A percentile compares a stretch with the other conserved stretches of the same genome.
These are phyloP conservation scores for Cheilosia urbana DNA, from an alignment of 2,888 invertebrate species.

Conservation along the genomic window DNA sequence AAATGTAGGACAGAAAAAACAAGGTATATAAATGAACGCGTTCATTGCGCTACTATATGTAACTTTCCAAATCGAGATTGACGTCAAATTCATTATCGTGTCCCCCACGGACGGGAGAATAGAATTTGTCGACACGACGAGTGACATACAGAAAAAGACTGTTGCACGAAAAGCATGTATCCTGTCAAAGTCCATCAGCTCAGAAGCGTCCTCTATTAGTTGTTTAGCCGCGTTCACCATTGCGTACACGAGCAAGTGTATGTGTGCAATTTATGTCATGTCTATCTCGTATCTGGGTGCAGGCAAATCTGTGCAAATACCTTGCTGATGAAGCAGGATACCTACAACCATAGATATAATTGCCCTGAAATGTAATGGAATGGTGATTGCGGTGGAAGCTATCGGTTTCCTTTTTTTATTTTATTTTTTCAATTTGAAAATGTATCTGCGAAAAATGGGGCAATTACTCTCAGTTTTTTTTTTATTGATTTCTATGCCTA, in stretches of 20 bases:
- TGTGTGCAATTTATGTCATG: constrained; percentile 14
- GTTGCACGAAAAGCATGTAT: constrained; percentile 61
- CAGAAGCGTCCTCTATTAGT: constrained; percentile 54
- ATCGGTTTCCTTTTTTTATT: constrained; percentile 8
- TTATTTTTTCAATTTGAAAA: constrained; percentile 45
- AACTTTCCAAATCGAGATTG: constrained; percentile 79
- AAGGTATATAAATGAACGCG: not conserved
- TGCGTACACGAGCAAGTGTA: not conserved
- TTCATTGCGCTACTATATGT: constrained; percentile 25
- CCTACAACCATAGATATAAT: constrained; percentile 59
- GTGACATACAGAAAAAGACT: constrained; percentile 12
- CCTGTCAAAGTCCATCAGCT: constrained; percentile 68
- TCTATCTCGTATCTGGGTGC: constrained; percentile 9
- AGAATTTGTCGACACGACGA: not conserved
- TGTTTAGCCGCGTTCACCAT: constrained; percentile 20
- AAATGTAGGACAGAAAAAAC: constrained; percentile 7
- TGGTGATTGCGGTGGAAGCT: constrained; percentile 21
- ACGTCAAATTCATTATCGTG: constrained; percentile 79
- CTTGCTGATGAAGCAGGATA: constrained; percentile 59
- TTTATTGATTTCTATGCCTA: constrained; percentile 60
- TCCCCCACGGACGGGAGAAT: constrained; percentile 32
- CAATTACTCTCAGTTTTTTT: constrained; percentile 60
- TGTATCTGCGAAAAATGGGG: constrained; percentile 59
- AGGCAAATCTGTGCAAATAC: constrained; percentile 66
- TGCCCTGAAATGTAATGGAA: constrained; percentile 47